Evolutionary conservation across 1,140 invertebrate genomes (phyloP).

Genomic region (Cydia strobilella): DNA sequence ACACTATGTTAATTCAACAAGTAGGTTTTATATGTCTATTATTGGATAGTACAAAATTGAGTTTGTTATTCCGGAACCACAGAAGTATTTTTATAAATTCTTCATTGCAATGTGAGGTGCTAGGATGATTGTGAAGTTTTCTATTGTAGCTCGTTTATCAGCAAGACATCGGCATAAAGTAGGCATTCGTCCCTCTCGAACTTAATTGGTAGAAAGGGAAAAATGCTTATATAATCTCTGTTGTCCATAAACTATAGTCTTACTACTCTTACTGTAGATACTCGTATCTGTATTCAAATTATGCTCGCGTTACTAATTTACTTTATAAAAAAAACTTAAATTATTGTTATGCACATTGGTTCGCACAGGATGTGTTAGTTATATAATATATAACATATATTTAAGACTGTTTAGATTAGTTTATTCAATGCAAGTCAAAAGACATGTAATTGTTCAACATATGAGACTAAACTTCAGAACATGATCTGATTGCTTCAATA

Average conservation of each 20-base stretch:
- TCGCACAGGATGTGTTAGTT: conserved; percentile 53
- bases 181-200: not conserved
- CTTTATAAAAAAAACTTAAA: conserved; percentile 34
- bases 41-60: conserved; percentile 56
- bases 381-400: conserved; percentile 45
- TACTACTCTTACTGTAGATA: not conserved
- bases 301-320: conserved; percentile 34
- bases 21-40: conserved; percentile 51
- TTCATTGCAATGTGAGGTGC: conserved; percentile 25
- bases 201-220: not conserved
- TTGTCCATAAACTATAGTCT: not conserved
- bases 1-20: not conserved
- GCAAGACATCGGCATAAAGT: not conserved
- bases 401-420: conserved; percentile 56
- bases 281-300: conserved; percentile 17
- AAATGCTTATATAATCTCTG: not conserved
- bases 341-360: conserved; percentile 52
- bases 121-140: conserved; percentile 12
- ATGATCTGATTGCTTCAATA: conserved; percentile 31
- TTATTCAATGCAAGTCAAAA: conserved; percentile 50
- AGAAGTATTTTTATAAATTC: conserved; percentile 27
- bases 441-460: conserved; percentile 33
- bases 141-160: not conserved
- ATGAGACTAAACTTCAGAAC: conserved; percentile 27
- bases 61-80: conserved; percentile 31